phyloP scores from a whole-genome alignment of 2,888 invertebrate genomes.

The Ophioninae sp. region DNA sequence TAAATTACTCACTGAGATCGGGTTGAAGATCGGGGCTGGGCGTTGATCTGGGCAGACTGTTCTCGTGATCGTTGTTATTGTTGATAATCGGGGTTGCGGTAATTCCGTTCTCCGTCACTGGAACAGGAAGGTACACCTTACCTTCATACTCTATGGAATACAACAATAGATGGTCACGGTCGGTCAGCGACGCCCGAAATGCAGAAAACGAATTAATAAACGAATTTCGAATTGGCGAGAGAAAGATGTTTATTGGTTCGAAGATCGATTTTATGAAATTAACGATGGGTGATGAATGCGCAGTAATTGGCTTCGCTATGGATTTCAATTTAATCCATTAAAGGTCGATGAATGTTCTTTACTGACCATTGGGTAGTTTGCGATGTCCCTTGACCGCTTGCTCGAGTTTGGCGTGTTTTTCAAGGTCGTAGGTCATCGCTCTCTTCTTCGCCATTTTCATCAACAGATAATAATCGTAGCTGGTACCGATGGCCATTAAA shows the following conservation, averaged over 20 bases:
- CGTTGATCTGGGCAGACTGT: constrained; percentile 65
- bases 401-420: constrained; percentile 77
- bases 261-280: too few relatives aligned
- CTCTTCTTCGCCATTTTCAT: constrained; percentile 68
- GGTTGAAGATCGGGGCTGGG: constrained; percentile 69
- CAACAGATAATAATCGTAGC: constrained; percentile 85
- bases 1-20: constrained; percentile 67
- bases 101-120: constrained; percentile 73
- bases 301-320: too few relatives aligned
- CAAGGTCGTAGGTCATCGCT: constrained; percentile 74
- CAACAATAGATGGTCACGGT: constrained; percentile 65
- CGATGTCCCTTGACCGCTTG: constrained; percentile 70
- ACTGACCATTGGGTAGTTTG: constrained; percentile 74
- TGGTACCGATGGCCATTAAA: constrained; percentile 86
- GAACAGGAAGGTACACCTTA: constrained; percentile 78
- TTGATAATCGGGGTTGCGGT: constrained; percentile 69
- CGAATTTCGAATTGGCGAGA: background rate
- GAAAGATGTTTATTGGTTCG: too few relatives aligned
- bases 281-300: too few relatives aligned
- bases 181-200: constrained; percentile 46
- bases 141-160: constrained; percentile 74
- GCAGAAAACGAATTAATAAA: background rate
- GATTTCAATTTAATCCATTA: too few relatives aligned
- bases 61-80: constrained; percentile 74
- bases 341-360: background rate